These are phyloP conservation scores for Rhinogobius similis DNA, from an alignment of 2,113 vertebrate genomes.

Conservation along the genomic window DNA sequence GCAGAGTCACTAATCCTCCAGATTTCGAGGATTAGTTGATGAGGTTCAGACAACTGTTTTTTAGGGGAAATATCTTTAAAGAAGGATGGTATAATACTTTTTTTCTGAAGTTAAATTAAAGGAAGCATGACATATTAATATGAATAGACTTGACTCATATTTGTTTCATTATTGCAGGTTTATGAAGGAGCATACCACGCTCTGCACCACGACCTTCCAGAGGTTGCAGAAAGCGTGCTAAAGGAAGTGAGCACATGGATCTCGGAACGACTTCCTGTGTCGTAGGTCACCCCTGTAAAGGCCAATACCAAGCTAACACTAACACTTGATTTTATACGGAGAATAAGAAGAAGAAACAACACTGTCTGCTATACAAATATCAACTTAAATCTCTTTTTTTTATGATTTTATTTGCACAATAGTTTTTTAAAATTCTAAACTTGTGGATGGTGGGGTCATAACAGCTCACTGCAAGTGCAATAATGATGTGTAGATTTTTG, in stretches of 20 bases:
- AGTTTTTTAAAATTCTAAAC: not conserved
- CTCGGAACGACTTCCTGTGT: conserved; percentile 61
- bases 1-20: no score
- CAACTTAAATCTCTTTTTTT: not conserved
- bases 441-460: not conserved
- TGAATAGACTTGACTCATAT: not conserved
- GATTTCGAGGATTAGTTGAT: no score
- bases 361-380: not conserved
- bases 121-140: not conserved
- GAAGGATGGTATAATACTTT: no score
- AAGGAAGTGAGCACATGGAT: conserved; percentile 89
- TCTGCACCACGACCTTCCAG: conserved; percentile 92
- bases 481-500: not conserved
- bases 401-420: not conserved
- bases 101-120: no score
- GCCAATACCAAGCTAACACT: not conserved
- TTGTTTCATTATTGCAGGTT: conserved; percentile 73
- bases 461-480: not conserved
- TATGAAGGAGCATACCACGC: conserved; percentile 90
- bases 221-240: conserved; percentile 84
- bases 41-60: no score
- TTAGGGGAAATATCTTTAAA: no score
- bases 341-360: not conserved
- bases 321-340: not conserved
- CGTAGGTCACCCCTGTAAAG: conserved; percentile 3